These are phyloP conservation scores for Scrobipalpa costella DNA, from an alignment of 2,888 invertebrate species.

Conservation along the genomic window DNA sequence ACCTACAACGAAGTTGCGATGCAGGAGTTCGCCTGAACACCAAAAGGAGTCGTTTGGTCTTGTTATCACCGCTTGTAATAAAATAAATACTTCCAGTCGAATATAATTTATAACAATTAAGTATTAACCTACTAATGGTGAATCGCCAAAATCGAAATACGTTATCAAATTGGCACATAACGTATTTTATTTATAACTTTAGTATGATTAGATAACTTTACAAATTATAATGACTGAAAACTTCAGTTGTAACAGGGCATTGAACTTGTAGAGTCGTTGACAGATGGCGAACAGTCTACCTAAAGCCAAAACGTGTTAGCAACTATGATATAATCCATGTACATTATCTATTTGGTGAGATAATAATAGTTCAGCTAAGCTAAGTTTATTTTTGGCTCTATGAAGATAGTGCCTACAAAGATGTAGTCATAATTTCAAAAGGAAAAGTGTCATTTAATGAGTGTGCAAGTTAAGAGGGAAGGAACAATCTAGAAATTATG, in stretches of 20 bases:
- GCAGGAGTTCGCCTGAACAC: too few species aligned
- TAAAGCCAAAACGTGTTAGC: slow-evolving; percentile 24
- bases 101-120: too few species aligned
- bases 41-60: too few species aligned
- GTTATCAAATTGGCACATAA: slow-evolving; percentile 3
- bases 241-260: slow-evolving; percentile 42
- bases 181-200: neutral
- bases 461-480: too few species aligned
- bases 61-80: too few species aligned
- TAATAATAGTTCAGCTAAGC: neutral
- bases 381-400: too few species aligned
- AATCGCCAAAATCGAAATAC: slow-evolving; percentile 8
- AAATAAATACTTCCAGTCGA: too few species aligned
- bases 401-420: too few species aligned
- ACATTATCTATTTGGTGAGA: neutral
- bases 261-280: slow-evolving; percentile 46
- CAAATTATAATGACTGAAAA: slow-evolving; percentile 29
- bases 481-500: too few species aligned
- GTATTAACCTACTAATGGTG: neutral
- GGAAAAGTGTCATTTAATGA: too few species aligned
- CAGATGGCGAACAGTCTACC: slow-evolving; percentile 52
- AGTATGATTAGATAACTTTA: slow-evolving; percentile 25
- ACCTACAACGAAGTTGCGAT: too few species aligned
- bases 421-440: too few species aligned
- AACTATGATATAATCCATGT: slow-evolving; percentile 10